A percentile compares a stretch with the other conserved stretches of the same genome.
Evolutionary conservation across 2,113 vertebrate species (phyloP).

Genomic region (Phylloscopus whistleri): DNA sequence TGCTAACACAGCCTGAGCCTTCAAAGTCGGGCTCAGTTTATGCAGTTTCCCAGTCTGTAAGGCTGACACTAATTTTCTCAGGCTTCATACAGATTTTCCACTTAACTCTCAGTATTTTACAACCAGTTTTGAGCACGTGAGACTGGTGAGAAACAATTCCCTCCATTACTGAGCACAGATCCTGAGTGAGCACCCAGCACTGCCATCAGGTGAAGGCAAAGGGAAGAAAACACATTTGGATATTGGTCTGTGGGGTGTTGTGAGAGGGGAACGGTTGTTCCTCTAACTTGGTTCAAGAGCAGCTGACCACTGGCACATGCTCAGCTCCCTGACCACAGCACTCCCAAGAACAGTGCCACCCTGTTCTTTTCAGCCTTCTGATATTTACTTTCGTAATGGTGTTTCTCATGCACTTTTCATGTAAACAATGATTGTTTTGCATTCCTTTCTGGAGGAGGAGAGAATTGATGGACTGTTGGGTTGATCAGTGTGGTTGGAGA

Average conservation of each 20-base stretch:
- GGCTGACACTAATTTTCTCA: neutral
- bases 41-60: neutral
- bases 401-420: too few species aligned
- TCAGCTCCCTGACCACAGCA: neutral
- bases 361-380: too few species aligned
- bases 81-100: neutral
- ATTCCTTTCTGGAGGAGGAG: too few species aligned
- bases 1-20: neutral
- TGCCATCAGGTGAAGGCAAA: neutral
- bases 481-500: too few species aligned
- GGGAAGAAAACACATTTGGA: neutral
- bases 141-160: neutral
- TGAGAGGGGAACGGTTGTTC: neutral
- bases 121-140: neutral
- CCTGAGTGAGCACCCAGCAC: neutral
- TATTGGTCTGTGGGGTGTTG: accelerated
- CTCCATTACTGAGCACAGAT: neutral
- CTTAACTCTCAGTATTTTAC: neutral
- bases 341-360: too few species aligned
- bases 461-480: too few species aligned
- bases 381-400: too few species aligned
- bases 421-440: too few species aligned
- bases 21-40: conserved; percentile 7
- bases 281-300: neutral
- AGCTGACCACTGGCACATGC: neutral